phyloP scores from a whole-genome alignment of 2,113 vertebrate species.

The Grammomys dolichurus region DNA sequence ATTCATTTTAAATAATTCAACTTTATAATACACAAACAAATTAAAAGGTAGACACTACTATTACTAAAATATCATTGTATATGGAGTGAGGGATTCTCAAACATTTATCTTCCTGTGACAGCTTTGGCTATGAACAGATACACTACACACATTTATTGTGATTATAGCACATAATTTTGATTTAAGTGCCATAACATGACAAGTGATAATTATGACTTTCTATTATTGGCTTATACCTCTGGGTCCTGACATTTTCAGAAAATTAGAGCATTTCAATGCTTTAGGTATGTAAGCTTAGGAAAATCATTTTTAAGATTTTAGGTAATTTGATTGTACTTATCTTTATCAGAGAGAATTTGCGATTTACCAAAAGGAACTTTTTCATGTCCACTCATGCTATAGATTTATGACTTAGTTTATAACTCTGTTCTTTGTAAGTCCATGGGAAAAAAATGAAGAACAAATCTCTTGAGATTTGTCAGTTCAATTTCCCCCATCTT shows the following conservation, averaged over 20 bases:
- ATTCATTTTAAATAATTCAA: slow-evolving; percentile 66
- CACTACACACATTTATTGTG: neutral
- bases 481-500: neutral
- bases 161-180: neutral
- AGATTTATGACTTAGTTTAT: neutral
- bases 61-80: slow-evolving; percentile 14
- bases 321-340: neutral
- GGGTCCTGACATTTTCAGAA: neutral
- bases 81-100: neutral
- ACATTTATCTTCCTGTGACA: slow-evolving; percentile 14
- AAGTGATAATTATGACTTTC: neutral
- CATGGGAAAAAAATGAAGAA: neutral
- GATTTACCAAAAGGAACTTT: neutral
- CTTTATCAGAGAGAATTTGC: neutral
- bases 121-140: neutral
- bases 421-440: neutral
- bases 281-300: neutral
- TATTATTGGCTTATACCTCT: neutral
- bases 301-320: neutral
- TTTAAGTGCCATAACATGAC: slow-evolving; percentile 21
- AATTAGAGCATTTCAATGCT: slow-evolving; percentile 33
- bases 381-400: neutral
- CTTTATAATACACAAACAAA: slow-evolving; percentile 41
- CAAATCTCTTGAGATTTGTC: neutral
- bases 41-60: neutral